phyloP scores from a whole-genome alignment of 2,113 vertebrate species.

The Eclectus roratus region DNA sequence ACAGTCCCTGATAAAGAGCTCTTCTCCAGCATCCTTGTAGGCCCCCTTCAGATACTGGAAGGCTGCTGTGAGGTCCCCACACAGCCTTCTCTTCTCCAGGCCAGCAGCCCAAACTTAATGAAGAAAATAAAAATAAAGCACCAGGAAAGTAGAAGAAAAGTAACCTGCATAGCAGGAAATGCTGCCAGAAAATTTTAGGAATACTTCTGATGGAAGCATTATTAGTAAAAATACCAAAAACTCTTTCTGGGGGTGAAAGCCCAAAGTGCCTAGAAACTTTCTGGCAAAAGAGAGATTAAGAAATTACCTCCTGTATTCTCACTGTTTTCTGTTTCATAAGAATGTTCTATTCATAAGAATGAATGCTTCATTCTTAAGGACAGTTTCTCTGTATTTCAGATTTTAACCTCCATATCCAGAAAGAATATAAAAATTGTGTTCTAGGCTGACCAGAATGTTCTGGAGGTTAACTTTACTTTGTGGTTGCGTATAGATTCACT shows the following conservation, averaged over 20 bases:
- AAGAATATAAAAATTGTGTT: not conserved
- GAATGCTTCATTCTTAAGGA: not conserved
- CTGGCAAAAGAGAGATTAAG: not conserved
- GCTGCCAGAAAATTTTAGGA: not conserved
- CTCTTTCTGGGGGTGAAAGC: not conserved
- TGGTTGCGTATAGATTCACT: not conserved
- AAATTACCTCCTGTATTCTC: not conserved
- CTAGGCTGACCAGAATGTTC: not conserved
- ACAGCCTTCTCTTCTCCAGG: not conserved
- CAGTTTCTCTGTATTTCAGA: not conserved
- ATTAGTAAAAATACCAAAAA: not conserved
- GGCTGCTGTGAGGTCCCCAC: not conserved
- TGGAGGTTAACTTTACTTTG: not conserved
- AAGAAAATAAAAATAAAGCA: not conserved
- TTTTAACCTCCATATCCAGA: not conserved
- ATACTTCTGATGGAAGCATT: not conserved
- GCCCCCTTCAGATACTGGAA: not conserved
- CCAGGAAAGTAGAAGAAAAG: not conserved
- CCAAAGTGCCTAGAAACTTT: not conserved
- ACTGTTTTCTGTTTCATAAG: not conserved
- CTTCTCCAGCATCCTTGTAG: not conserved
- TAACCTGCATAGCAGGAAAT: accelerated
- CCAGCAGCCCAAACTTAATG: not conserved
- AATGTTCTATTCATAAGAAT: too few relatives aligned
- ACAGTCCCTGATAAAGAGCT: not conserved